phyloP scores from a whole-genome alignment of 1,140 invertebrate species.

The Pseudomyrmex pallidus region DNA sequence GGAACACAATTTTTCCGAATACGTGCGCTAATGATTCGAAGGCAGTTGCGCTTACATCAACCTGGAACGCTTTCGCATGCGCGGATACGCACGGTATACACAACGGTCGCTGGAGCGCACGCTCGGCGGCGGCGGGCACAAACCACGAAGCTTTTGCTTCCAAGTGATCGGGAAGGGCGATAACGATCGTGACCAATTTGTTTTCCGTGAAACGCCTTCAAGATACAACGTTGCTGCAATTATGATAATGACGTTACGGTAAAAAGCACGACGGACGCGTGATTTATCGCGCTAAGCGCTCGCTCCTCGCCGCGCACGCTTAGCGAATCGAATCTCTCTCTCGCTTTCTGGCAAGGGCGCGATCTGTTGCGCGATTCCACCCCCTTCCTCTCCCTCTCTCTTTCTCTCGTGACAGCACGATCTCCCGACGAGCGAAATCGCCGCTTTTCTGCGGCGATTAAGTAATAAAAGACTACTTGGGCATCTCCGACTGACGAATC shows the following conservation, averaged over 20 bases:
- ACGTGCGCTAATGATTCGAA: conserved; percentile 36
- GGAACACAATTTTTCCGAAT: conserved; percentile 37
- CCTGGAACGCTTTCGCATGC: conserved; percentile 17
- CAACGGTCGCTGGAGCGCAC: not conserved
- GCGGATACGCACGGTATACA: conserved; percentile 19
- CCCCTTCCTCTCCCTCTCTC: not conserved
- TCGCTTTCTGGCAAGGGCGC: conserved; percentile 54
- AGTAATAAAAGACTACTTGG: conserved; percentile 10
- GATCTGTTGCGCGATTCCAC: conserved; percentile 50
- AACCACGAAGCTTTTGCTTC: conserved; percentile 49
- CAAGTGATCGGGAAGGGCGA: conserved; percentile 67
- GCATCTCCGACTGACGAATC: conserved; percentile 23
- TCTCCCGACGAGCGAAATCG: conserved; percentile 1
- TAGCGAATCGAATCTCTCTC: conserved; percentile 54
- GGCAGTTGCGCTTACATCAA: conserved; percentile 2
- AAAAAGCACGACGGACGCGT: conserved; percentile 55
- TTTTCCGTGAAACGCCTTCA: conserved; percentile 69
- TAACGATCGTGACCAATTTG: conserved; percentile 74
- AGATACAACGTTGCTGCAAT: conserved; percentile 69
- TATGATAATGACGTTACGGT: conserved; percentile 68
- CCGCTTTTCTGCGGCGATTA: conserved; percentile 33
- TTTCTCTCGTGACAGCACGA: not conserved
- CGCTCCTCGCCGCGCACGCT: not conserved
- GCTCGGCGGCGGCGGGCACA: not conserved
- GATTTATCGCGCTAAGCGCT: conserved; percentile 65